Conservation (phyloP, 30 jellyfish, hydroid and myxozoan genomes). For the Calvadosia cruxmelitensis region DNA sequence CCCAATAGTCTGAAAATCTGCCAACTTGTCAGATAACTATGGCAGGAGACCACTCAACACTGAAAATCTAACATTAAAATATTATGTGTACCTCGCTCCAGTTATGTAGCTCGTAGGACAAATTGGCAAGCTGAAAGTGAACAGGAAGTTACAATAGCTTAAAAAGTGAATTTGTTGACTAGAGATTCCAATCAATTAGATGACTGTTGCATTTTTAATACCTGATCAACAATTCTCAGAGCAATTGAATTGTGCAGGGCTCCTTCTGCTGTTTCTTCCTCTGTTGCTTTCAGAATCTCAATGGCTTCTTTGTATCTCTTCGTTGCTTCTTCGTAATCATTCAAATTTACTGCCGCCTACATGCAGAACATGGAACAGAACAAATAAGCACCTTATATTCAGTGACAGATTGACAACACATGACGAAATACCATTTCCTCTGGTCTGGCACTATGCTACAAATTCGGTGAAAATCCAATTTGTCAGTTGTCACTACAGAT, state of each 20-base stretch:
- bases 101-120: constrained; percentile 56
- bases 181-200: background rate
- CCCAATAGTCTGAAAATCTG: background rate
- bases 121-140: constrained; percentile 62
- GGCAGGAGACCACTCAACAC: background rate
- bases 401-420: too few relatives aligned
- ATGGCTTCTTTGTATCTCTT: constrained; percentile 48
- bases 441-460: too few relatives aligned
- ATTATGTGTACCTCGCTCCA: constrained; percentile 57
- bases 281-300: background rate
- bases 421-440: too few relatives aligned
- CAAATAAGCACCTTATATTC: too few relatives aligned
- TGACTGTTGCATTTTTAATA: background rate
- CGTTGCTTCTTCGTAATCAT: constrained; percentile 62
- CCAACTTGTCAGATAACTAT: background rate
- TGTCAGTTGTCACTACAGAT: too few relatives aligned
- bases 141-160: too few relatives aligned
- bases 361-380: too few relatives aligned
- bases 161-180: too few relatives aligned
- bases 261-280: constrained; percentile 29
- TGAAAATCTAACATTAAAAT: background rate
- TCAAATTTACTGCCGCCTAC: constrained; percentile 58
- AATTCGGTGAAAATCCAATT: too few relatives aligned
- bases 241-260: constrained; percentile 36
- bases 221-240: constrained; percentile 79